Evolutionary conservation across 2,797 vertebrate genomes (phyloP).

Genomic region (Champsocephalus esox): DNA sequence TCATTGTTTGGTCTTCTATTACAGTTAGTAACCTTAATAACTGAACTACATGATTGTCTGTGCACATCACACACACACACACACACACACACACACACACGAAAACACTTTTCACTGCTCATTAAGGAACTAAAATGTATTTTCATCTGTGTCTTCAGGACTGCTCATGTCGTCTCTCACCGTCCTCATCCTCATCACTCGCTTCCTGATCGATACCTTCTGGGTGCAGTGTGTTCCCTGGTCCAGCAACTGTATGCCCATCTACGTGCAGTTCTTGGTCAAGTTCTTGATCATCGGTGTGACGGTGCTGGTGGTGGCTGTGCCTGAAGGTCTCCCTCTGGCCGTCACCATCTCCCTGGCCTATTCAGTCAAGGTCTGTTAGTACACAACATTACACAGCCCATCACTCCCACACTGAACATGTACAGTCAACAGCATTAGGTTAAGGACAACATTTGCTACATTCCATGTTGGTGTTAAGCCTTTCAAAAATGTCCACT

Average conservation of each 20-base stretch:
- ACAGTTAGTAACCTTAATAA: too few relatives aligned
- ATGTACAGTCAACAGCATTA: too few relatives aligned
- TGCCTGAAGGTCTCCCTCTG: slow-evolving; percentile 97
- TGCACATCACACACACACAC: too few relatives aligned
- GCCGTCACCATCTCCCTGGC: slow-evolving; percentile 98
- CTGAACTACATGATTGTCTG: too few relatives aligned
- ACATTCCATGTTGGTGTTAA: too few relatives aligned
- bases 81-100: too few relatives aligned
- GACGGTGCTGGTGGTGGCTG: slow-evolving; percentile 96
- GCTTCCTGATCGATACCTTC: slow-evolving; percentile 96
- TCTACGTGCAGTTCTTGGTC: slow-evolving; percentile 96
- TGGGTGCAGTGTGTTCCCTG: slow-evolving; percentile 91
- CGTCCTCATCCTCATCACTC: slow-evolving; percentile 93
- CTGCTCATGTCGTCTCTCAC: slow-evolving; percentile 96
- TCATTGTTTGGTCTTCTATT: too few relatives aligned
- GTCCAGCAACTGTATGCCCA: slow-evolving; percentile 89
- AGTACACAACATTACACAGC: neutral
- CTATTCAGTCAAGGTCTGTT: slow-evolving; percentile 94
- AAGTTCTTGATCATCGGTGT: slow-evolving; percentile 99
- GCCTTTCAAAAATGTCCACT: too few relatives aligned
- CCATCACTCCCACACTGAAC: too few relatives aligned
- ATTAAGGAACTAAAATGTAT: neutral
- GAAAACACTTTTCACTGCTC: too few relatives aligned
- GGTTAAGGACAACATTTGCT: too few relatives aligned
- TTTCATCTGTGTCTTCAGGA: slow-evolving; percentile 77